Percentiles rank a stretch among this genome's conserved stretches.
phyloP scores from a whole-genome alignment of 2,113 vertebrate genomes.

The Aramus guarauna region DNA sequence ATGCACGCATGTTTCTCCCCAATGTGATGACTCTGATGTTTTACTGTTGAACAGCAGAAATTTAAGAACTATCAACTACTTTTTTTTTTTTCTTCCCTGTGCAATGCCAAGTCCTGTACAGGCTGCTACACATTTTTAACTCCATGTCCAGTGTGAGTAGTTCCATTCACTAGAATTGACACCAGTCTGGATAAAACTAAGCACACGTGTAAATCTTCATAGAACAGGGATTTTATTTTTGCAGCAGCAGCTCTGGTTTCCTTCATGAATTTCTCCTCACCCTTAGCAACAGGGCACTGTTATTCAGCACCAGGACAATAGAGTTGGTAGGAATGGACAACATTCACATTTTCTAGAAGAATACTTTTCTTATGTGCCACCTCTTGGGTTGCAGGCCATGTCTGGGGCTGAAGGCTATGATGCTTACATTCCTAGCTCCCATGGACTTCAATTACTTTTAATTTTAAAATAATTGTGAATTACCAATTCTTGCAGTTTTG shows the following conservation, averaged over 20 bases:
- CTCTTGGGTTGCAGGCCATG: neutral
- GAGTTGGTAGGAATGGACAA: neutral
- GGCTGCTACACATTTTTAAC: neutral
- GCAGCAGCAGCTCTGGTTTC: neutral
- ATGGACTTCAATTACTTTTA: neutral
- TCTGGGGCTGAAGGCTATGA: neutral
- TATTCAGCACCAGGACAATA: neutral
- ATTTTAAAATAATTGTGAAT: neutral
- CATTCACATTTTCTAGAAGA: neutral
- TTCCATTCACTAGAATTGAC: neutral
- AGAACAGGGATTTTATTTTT: neutral
- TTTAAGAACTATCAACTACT: neutral
- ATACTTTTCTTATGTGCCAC: neutral
- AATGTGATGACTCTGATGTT: neutral
- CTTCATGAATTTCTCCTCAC: neutral
- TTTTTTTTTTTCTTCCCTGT: neutral
- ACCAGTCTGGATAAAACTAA: neutral
- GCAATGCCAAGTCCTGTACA: neutral
- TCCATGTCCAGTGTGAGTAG: neutral
- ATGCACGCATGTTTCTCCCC: neutral
- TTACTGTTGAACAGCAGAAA: neutral
- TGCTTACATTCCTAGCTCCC: neutral
- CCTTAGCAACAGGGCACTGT: neutral
- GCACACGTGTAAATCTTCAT: neutral
- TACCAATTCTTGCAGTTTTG: neutral